phyloP scores from a whole-genome alignment of 2,888 invertebrate genomes.

The Eristalis pertinax region DNA sequence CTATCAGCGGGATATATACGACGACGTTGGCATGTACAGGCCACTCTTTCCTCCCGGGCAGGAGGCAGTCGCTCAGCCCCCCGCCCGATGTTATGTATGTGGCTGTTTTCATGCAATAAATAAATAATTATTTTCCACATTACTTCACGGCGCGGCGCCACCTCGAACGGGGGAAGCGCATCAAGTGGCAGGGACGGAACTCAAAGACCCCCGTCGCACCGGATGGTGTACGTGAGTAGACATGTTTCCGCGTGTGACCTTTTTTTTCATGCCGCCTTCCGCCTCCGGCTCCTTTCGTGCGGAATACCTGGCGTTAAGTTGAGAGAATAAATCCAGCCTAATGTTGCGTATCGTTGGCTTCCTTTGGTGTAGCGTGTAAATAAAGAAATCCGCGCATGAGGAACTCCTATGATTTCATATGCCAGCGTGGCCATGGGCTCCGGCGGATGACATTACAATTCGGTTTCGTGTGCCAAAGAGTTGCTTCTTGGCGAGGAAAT shows the following conservation, averaged over 20 bases:
- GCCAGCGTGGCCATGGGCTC: no score
- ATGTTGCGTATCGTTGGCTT: not conserved
- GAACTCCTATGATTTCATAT: not conserved
- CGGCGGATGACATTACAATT: no score
- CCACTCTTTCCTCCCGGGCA: not conserved
- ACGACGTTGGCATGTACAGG: not conserved
- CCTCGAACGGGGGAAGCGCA: not conserved
- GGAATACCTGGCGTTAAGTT: not conserved
- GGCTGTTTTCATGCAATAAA: constrained; percentile 30
- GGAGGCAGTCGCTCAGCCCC: not conserved
- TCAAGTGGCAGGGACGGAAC: not conserved
- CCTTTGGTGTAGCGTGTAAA: not conserved
- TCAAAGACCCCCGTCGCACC: not conserved
- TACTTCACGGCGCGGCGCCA: constrained; percentile 6
- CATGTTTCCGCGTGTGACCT: not conserved
- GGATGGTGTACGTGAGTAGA: not conserved
- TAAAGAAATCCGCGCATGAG: not conserved
- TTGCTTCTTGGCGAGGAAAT: not conserved
- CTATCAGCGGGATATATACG: not conserved
- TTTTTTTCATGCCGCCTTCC: not conserved
- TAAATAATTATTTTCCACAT: constrained; percentile 52
- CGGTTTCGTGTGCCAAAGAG: not conserved
- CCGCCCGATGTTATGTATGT: not conserved
- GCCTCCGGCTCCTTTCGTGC: not conserved
- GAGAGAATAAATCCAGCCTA: not conserved